Base-by-base conservation (phyloP, 2,888 invertebrate genomes). In the Phengaris arion region DNA sequence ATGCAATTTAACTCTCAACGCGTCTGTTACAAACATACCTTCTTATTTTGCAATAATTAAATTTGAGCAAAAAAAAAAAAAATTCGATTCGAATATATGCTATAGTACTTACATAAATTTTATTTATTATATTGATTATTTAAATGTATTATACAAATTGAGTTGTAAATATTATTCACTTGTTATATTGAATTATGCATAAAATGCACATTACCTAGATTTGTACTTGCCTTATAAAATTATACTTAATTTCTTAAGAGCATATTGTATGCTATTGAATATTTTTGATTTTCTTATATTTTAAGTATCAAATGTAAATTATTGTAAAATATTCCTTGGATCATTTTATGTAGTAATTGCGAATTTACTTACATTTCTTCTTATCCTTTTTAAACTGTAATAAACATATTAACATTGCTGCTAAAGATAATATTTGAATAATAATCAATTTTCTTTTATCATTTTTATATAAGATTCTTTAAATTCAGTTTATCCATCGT, bases 141-240 rank as follows among this genome's bases (percentile, higher is more conserved):
- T 8, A 9, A 13, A 45, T 64, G 64, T 64, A 45, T 45, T 12
- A 35, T 54, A 54, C 64, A 6, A 54, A 35, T 52, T 72, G 22
- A 52, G 2, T 35, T 72, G 22, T 72, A 54, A 54, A 72, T 72
- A 72, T 72, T 54, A 45, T 54, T 72, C 72, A 52, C 6, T 52
- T 13, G 12, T 54, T 54, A 72, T 51, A 35, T 51, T 51, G 12
- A 35, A 54, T 35, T 70, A 22, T 15, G 72, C 72, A 72, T 72
- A 52, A 54, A 72, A 72, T 54, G 54, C 72, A 72, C 72, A 72
- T 72, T 72, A 54, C 72, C 13, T 72, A 52, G 12, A 54, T 51
- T 22, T 15, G 22, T 72, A 48, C 48, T 69, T 51, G 35, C 72
- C 72, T 72, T 72, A 13, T 13, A 52, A 52, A 35, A 54, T 72